Conservation (phyloP, 2,113 vertebrate genomes). For the Amphiprion ocellaris region DNA sequence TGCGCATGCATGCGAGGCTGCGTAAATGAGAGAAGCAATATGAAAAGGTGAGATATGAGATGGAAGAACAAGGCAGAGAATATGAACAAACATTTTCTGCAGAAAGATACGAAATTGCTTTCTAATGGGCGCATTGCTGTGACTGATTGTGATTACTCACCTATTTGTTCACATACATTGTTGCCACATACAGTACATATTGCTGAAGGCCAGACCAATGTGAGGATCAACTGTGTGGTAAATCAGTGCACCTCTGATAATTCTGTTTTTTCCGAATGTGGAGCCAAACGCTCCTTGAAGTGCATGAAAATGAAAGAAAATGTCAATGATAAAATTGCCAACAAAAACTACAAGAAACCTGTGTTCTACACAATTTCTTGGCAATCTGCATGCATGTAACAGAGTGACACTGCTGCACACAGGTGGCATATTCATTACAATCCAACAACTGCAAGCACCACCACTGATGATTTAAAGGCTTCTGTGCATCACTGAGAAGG, state of each 20-base stretch:
- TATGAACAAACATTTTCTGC: neutral
- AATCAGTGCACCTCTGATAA: neutral
- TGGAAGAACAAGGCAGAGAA: neutral
- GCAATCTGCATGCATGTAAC: too few species aligned
- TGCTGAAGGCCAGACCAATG: neutral
- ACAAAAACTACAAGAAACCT: too few species aligned
- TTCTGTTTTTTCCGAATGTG: too few species aligned
- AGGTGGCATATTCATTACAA: too few species aligned
- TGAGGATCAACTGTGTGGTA: neutral
- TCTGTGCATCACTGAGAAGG: too few species aligned
- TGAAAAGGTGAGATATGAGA: neutral
- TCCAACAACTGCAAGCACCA: too few species aligned
- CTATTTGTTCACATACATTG: neutral
- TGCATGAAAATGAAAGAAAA: too few species aligned
- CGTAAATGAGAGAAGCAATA: neutral
- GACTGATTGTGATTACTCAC: neutral
- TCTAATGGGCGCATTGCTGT: neutral
- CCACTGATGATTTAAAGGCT: too few species aligned
- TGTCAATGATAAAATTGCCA: too few species aligned
- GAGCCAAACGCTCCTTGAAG: too few species aligned
- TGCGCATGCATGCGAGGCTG: constrained; percentile 29
- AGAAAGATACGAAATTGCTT: neutral
- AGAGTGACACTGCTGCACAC: too few species aligned
- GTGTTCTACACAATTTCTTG: too few species aligned
- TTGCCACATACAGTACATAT: neutral